These are phyloP conservation scores for Poecilia picta DNA, from an alignment of 2,797 vertebrate species.

Conservation along the genomic window DNA sequence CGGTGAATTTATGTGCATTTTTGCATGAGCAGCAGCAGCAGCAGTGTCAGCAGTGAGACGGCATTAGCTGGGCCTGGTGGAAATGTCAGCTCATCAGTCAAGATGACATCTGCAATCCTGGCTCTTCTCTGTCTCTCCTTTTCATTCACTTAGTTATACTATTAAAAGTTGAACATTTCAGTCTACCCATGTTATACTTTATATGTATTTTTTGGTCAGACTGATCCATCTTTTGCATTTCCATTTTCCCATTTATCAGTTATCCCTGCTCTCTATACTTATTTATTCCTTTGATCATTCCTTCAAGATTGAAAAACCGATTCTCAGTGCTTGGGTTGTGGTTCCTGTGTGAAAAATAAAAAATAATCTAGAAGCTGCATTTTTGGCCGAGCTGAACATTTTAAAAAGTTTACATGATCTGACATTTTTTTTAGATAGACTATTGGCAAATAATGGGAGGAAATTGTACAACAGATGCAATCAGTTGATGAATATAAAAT, in stretches of 20 bases:
- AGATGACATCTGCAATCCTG: constrained; percentile 61
- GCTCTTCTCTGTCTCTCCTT: constrained; percentile 32
- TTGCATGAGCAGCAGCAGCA: constrained; percentile 36
- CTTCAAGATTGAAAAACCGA: constrained; percentile 27
- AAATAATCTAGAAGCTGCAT: constrained; percentile 10
- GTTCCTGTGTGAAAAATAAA: constrained; percentile 54
- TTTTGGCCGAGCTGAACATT: constrained; percentile 18
- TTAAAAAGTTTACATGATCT: constrained; percentile 42
- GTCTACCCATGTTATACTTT: constrained; percentile 12
- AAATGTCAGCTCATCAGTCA: constrained; percentile 68
- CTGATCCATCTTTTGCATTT: constrained; percentile 19
- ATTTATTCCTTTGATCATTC: constrained; percentile 17
- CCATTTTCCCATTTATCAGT: constrained; percentile 29
- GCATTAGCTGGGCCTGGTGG: constrained; percentile 34
- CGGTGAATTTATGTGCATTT: constrained; percentile 14
- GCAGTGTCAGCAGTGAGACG: constrained; percentile 55
- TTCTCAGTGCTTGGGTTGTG: constrained; percentile 28
- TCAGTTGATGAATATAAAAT: background rate
- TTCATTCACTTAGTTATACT: constrained; percentile 36
- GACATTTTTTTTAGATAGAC: constrained; percentile 58
- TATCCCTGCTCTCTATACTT: constrained; percentile 8
- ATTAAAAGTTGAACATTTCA: constrained; percentile 22
- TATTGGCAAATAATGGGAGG: constrained; percentile 17
- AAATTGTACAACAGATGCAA: background rate
- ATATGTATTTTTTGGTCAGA: background rate